These are phyloP conservation scores for Drosophila recens DNA, from an alignment of 2,888 invertebrate genomes.

Conservation along the genomic window DNA sequence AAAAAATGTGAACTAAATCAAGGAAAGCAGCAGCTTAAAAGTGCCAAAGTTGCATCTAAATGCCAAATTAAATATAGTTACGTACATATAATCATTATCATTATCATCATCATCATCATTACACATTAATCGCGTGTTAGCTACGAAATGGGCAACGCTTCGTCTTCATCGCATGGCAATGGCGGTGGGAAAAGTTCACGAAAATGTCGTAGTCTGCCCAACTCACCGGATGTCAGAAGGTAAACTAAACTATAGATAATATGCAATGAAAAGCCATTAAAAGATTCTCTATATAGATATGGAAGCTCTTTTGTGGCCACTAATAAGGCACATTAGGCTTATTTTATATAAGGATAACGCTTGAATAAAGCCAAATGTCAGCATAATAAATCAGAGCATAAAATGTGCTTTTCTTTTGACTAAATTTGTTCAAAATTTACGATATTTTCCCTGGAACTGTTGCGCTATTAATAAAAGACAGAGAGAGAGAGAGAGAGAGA, in stretches of 20 bases:
- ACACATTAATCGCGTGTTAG: conserved; percentile 22
- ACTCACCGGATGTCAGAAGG: conserved; percentile 92
- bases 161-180: conserved; percentile 79
- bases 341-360: conserved; percentile 43
- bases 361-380: conserved; percentile 69
- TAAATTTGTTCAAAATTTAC: conserved; percentile 64
- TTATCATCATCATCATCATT: conserved; percentile 25
- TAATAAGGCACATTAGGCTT: conserved; percentile 71
- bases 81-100: conserved; percentile 63
- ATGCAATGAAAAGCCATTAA: conserved; percentile 26
- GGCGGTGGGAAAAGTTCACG: conserved; percentile 79
- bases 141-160: conserved; percentile 84
- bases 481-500: background rate
- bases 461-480: conserved; percentile 50
- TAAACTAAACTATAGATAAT: conserved; percentile 86
- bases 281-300: conserved; percentile 41
- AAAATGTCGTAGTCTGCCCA: conserved; percentile 89
- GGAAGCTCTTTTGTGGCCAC: conserved; percentile 43
- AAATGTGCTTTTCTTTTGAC: conserved; percentile 28
- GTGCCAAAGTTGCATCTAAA: conserved; percentile 72
- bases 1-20: conserved; percentile 21
- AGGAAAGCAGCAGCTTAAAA: conserved; percentile 37
- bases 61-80: conserved; percentile 70
- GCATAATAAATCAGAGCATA: conserved; percentile 66
- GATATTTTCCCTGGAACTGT: conserved; percentile 57